phyloP scores from a whole-genome alignment of 2,888 invertebrate species.

The Yponomeuta sedellus region DNA sequence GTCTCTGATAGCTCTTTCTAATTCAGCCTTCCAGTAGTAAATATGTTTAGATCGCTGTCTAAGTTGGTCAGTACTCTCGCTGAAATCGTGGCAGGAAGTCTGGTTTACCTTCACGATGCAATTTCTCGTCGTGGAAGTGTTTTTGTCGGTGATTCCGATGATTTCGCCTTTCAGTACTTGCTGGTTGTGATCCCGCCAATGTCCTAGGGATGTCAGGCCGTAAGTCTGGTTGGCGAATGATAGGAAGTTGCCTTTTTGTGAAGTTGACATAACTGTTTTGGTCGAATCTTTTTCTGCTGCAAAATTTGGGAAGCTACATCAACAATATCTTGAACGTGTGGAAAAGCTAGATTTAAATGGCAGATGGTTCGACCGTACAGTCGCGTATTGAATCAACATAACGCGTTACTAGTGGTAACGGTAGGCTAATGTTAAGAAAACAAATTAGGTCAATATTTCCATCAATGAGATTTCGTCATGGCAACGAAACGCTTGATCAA shows the following conservation, averaged over 20 bases:
- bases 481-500: no score
- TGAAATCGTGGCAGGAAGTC: conserved; percentile 55
- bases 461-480: no score
- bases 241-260: conserved; percentile 51
- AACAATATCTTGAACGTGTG: no score
- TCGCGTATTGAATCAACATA: no score
- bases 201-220: conserved; percentile 45
- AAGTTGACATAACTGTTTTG: conserved; percentile 35
- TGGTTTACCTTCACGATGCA: conserved; percentile 66
- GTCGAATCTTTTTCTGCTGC: no score
- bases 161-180: conserved; percentile 60
- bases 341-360: no score
- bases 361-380: no score
- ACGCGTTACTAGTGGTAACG: no score
- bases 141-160: conserved; percentile 53
- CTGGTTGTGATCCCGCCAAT: conserved; percentile 60
- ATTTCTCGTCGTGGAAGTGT: conserved; percentile 62
- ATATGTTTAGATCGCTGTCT: conserved; percentile 59
- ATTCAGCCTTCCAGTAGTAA: conserved; percentile 64
- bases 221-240: conserved; percentile 54
- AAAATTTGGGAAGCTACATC: conserved; percentile 16
- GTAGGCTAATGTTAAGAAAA: no score
- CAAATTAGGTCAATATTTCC: no score
- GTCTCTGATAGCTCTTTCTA: conserved; percentile 60
- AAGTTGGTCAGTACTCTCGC: conserved; percentile 60